Percentiles rank a stretch among this genome's conserved stretches.
Conservation (phyloP, 2,888 invertebrate species). For the Euspilapteryx auroguttella region DNA sequence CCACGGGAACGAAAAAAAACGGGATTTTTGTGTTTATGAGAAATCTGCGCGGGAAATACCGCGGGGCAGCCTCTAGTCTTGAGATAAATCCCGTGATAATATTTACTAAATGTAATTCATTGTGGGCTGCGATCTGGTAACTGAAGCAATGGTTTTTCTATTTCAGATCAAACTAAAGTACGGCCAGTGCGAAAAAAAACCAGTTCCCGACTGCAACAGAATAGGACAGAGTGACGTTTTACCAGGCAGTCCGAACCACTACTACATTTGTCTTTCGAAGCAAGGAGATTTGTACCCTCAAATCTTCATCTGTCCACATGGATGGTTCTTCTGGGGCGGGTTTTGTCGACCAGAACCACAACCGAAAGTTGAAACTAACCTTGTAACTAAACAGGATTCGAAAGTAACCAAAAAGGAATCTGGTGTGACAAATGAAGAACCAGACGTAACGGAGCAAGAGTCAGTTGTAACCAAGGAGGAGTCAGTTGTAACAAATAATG, state of each 20-base stretch:
- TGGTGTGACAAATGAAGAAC: too few species aligned
- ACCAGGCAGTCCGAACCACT: constrained; percentile 29
- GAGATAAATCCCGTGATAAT: too few species aligned
- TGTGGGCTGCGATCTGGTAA: too few species aligned
- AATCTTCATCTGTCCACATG: constrained; percentile 45
- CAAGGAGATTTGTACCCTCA: constrained; percentile 26
- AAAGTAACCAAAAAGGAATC: not conserved
- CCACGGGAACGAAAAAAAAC: too few species aligned
- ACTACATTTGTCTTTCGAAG: constrained; percentile 36
- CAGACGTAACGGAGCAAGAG: not conserved
- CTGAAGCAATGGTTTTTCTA: not conserved
- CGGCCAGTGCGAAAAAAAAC: constrained; percentile 30
- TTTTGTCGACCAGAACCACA: constrained; percentile 23
- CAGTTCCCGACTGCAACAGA: constrained; percentile 26
- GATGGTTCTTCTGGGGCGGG: constrained; percentile 36
- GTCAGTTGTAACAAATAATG: not conserved
- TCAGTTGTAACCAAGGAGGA: not conserved
- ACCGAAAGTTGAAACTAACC: not conserved
- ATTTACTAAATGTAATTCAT: too few species aligned
- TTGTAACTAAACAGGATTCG: not conserved
- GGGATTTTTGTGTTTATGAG: too few species aligned
- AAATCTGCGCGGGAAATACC: too few species aligned
- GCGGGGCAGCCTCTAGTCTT: too few species aligned
- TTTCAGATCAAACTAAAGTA: constrained; percentile 29
- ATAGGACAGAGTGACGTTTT: constrained; percentile 32